phyloP scores from a whole-genome alignment of 2,888 invertebrate genomes.

The Pachydiplax longipennis region DNA sequence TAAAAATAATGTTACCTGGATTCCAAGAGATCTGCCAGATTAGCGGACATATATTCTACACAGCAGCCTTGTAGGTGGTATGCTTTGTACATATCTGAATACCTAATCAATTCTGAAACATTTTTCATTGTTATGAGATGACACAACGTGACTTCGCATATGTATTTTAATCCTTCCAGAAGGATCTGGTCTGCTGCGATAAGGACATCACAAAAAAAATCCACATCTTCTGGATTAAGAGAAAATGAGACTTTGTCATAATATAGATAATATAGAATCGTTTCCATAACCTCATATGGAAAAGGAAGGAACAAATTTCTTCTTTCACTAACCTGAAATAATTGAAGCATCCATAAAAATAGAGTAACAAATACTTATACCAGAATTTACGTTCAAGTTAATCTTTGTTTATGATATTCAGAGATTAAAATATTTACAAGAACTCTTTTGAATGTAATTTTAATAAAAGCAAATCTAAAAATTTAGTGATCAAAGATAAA shows the following conservation, averaged over 20 bases:
- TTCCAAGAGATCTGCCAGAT: slow-evolving; percentile 76
- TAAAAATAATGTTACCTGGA: slow-evolving; percentile 59
- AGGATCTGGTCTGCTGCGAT: slow-evolving; percentile 83
- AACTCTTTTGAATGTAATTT: too few species aligned
- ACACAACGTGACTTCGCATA: slow-evolving; percentile 73
- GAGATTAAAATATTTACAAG: too few species aligned
- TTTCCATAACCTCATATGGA: slow-evolving; percentile 67
- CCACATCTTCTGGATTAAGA: slow-evolving; percentile 69
- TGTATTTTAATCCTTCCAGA: slow-evolving; percentile 72
- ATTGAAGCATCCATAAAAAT: not conserved
- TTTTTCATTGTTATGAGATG: slow-evolving; percentile 76
- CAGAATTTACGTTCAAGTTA: too few species aligned
- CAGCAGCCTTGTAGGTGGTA: slow-evolving; percentile 74
- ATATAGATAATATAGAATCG: slow-evolving; percentile 79
- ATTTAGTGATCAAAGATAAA: too few species aligned
- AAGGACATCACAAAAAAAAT: slow-evolving; percentile 76
- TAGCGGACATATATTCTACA: slow-evolving; percentile 80
- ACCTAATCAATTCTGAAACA: slow-evolving; percentile 77
- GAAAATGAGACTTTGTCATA: slow-evolving; percentile 70
- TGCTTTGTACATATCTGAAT: slow-evolving; percentile 80
- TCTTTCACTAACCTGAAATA: slow-evolving; percentile 64
- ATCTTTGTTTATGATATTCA: too few species aligned
- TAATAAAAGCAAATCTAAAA: too few species aligned
- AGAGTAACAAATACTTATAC: too few species aligned
- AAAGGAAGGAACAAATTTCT: slow-evolving; percentile 68